phyloP scores from a whole-genome alignment of 2,113 vertebrate genomes.

The Ivindomyrus marchei region DNA sequence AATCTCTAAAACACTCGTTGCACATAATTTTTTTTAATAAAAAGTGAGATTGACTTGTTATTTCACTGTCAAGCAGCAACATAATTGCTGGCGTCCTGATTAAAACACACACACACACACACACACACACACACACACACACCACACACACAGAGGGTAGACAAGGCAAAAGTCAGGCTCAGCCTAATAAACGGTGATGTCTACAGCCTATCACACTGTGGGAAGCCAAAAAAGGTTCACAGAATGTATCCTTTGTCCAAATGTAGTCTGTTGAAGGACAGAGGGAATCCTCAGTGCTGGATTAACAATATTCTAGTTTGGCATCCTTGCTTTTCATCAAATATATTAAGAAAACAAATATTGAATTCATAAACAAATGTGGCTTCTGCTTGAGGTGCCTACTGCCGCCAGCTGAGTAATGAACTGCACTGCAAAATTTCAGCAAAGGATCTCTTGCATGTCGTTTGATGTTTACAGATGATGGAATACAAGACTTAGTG shows the following conservation, averaged over 20 bases:
- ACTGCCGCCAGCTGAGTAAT: neutral
- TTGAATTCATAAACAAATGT: neutral
- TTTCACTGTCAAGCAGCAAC: neutral
- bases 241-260: neutral
- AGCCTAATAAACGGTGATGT: neutral
- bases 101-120: neutral
- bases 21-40: neutral
- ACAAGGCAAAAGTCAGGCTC: neutral
- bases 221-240: neutral
- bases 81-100: neutral
- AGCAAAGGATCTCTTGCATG: neutral
- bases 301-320: neutral
- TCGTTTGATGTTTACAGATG: neutral
- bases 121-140: neutral
- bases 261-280: neutral
- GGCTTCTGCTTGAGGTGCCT: neutral
- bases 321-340: neutral
- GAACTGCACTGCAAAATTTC: neutral
- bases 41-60: neutral
- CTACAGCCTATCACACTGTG: neutral
- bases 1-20: neutral
- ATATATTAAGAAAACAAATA: neutral
- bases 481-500: neutral
- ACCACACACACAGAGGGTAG: neutral
- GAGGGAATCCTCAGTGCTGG: neutral